Base-by-base conservation (phyloP, 2,797 vertebrate species). In the Acanthiza pusilla region DNA sequence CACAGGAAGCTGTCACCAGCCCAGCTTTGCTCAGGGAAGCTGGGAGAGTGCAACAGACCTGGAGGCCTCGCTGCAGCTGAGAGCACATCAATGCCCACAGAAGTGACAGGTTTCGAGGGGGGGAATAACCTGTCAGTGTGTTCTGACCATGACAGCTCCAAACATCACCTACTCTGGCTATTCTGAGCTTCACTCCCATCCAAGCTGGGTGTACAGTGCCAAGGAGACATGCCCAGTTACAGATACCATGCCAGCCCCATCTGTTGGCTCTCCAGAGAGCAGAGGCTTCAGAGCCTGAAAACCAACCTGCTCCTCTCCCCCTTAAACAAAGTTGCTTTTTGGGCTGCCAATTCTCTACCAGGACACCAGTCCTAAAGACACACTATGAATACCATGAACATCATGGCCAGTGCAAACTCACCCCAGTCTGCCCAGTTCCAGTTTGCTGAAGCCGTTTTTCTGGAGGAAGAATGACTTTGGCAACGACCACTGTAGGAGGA, bases 401-500 rank as follows among this genome's bases (percentile, higher is more conserved):
- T 68, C 75, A 80, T 0, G 0, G 68, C 14, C 38, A 43, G 29
- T 18, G 26, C 48, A 91, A 95, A 96, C 97, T 98, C 91, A 98
- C 98, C 97, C 91, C 71, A 76, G 81, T 42, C 51, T 91, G 74
- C 81, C 81, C 74, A 85, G 32, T 55, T 98, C 98, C 27, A 82
- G 76, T 92, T 94, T 97, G 88, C 70, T 93, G 91, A 96, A 94
- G 78, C 95, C 71, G 30, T 75, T 96, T 70, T 97, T 98, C 92
- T 96, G 89, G 47, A 94, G 87, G 67, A 97, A 86, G 53, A 96
- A 91, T 9, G 97, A 94, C 62, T 95, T 94, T 26, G 97, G 98
- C 88, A 97, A 82, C 3, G 96, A 96, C 97, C 98, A 98, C 98
- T 98, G 91, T 45, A 48, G 84, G 78, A 77, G 85, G 87, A 97